Conservation (phyloP, 2,888 invertebrate species). For the Tenthredo mesomela region DNA sequence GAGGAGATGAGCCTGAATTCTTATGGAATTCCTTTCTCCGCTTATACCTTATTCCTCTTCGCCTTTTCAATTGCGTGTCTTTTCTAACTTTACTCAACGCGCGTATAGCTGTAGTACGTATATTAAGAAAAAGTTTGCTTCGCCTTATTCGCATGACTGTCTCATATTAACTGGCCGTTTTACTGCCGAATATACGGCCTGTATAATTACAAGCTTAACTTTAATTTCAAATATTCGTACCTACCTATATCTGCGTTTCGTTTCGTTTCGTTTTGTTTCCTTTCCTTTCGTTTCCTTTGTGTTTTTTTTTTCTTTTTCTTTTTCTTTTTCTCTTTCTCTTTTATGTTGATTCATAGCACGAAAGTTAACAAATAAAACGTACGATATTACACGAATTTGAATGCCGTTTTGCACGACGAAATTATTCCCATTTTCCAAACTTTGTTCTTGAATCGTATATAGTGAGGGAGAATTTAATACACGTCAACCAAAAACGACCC, state of each 20-base stretch:
- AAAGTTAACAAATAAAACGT: background rate
- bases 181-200: background rate
- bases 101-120: background rate
- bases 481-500: slow-evolving; percentile 25
- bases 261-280: background rate
- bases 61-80: slow-evolving; percentile 30
- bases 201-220: background rate
- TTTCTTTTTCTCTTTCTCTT: background rate
- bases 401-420: background rate
- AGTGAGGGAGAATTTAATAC: slow-evolving; percentile 37
- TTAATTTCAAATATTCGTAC: background rate
- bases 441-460: background rate
- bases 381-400: slow-evolving; percentile 10
- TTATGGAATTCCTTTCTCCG: slow-evolving; percentile 26
- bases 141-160: slow-evolving; percentile 14
- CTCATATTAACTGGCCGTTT: slow-evolving; percentile 10
- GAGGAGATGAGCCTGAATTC: slow-evolving; percentile 37
- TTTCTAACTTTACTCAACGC: background rate
- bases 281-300: background rate
- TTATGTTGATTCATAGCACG: slow-evolving; percentile 2
- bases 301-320: background rate
- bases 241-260: background rate
- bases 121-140: slow-evolving; percentile 16
- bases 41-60: background rate
- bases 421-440: background rate